These are phyloP conservation scores for Metopia argyrocephala DNA, from an alignment of 2,888 invertebrate genomes.

Conservation along the genomic window DNA sequence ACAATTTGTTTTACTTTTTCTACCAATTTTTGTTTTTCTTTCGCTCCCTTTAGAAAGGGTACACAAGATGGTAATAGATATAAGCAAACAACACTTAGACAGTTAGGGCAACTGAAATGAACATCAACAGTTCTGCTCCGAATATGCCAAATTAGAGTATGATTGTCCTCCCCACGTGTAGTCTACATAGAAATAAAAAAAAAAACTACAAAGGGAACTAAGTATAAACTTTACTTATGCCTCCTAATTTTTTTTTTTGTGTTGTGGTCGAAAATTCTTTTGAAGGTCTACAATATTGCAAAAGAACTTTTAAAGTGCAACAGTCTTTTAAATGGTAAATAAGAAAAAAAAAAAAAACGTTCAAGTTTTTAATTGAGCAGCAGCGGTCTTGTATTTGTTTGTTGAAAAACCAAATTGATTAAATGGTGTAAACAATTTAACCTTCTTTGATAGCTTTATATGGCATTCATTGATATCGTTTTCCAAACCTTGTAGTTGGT, in stretches of 20 bases:
- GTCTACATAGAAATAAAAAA: too few species aligned
- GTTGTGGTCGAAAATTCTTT: too few species aligned
- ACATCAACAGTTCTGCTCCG: too few species aligned
- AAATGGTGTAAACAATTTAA: neutral
- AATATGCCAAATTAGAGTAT: too few species aligned
- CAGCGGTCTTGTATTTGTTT: neutral
- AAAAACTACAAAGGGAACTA: too few species aligned
- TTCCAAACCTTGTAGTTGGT: conserved; percentile 34
- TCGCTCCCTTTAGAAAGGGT: conserved; percentile 18
- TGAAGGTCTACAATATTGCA: conserved; percentile 16
- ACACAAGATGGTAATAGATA: conserved; percentile 34
- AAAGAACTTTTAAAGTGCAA: neutral
- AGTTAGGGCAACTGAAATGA: conserved; percentile 3
- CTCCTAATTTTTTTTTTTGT: too few species aligned
- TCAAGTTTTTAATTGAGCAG: neutral
- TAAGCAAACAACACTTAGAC: neutral
- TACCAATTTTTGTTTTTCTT: too few species aligned
- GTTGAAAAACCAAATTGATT: conserved; percentile 22
- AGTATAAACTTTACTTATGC: too few species aligned
- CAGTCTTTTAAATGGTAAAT: neutral
- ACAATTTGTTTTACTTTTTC: neutral
- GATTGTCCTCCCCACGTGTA: too few species aligned
- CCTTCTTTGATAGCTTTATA: conserved; percentile 12
- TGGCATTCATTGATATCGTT: neutral
- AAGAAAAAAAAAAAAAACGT: neutral